A percentile compares a stretch with the other conserved stretches of the same genome.
These are phyloP conservation scores for Ailurus styani DNA, from an alignment of 2,113 vertebrate genomes.

Conservation along the genomic window DNA sequence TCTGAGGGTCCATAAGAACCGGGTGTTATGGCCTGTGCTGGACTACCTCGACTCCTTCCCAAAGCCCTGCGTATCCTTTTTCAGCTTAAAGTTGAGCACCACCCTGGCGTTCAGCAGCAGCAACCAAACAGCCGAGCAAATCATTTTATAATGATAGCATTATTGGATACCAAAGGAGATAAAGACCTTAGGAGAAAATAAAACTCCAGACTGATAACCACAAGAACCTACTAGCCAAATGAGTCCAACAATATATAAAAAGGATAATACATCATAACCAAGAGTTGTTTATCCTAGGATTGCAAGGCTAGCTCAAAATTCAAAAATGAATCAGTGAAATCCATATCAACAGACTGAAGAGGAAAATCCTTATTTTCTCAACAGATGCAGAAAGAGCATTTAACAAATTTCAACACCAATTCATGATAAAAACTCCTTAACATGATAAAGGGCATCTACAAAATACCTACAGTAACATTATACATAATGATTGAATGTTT, in stretches of 20 bases:
- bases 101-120: neutral
- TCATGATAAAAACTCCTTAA: neutral
- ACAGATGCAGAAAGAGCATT: neutral
- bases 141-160: neutral
- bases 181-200: neutral
- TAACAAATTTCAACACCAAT: neutral
- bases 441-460: neutral
- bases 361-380: neutral
- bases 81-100: neutral
- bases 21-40: conserved; percentile 88
- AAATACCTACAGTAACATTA: neutral
- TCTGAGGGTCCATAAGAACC: conserved; percentile 90
- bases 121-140: neutral
- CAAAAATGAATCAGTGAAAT: neutral
- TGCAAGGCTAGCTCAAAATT: neutral
- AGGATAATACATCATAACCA: neutral
- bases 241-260: neutral
- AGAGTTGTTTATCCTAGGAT: neutral
- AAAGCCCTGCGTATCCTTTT: neutral
- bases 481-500: neutral
- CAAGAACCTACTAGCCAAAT: neutral
- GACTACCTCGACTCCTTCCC: neutral
- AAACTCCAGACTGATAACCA: neutral
- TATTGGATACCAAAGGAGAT: neutral
- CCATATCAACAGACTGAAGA: neutral